phyloP scores from a whole-genome alignment of 2,113 vertebrate genomes.

The Malurus cyaneus region DNA sequence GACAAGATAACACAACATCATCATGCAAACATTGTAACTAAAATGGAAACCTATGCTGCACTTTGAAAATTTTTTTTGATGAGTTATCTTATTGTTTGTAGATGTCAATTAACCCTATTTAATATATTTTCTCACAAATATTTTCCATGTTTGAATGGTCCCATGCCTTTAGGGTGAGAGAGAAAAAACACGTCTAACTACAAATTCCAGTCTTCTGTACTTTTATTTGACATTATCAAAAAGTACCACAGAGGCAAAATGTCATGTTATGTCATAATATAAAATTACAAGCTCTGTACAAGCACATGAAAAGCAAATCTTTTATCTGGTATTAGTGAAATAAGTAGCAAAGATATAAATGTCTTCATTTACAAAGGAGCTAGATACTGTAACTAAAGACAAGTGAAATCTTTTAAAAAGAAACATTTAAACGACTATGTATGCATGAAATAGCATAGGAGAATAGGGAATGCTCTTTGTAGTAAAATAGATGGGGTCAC shows the following conservation, averaged over 20 bases:
- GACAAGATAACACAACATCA: neutral
- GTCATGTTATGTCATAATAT: neutral
- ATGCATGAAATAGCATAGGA: neutral
- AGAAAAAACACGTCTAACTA: neutral
- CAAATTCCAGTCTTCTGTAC: neutral
- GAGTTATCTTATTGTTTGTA: neutral
- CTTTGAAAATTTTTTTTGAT: too few species aligned
- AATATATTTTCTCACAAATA: neutral
- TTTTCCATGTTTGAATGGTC: neutral
- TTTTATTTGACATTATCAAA: constrained; percentile 43
- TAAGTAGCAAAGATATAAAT: neutral
- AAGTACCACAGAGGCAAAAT: constrained; percentile 13
- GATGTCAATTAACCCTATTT: neutral
- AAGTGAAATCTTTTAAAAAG: neutral
- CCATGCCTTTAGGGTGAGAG: neutral
- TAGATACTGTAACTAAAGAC: neutral
- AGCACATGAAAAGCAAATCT: neutral
- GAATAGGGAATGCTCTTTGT: neutral
- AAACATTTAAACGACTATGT: neutral
- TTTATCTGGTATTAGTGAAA: constrained; percentile 19
- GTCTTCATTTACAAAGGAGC: neutral
- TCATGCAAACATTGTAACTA: neutral
- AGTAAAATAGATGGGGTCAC: neutral
- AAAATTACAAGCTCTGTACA: constrained; percentile 20
- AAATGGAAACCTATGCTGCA: neutral